Evolutionary conservation across 2,888 invertebrate species (phyloP).

Genomic region (Baronia brevicornis): DNA sequence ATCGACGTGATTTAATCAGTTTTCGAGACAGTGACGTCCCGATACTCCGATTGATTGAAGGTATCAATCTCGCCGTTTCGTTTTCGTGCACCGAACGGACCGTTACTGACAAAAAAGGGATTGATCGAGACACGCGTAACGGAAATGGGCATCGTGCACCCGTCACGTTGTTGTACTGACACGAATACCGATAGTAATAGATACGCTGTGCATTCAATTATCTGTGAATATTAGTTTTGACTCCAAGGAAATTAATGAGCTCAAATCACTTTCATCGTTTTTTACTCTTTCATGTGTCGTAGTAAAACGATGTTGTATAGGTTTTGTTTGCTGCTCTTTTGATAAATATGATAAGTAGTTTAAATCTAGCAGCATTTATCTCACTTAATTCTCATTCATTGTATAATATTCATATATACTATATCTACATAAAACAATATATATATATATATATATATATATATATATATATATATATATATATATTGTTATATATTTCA

Average conservation of each 20-base stretch:
- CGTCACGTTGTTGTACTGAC: slow-evolving; percentile 57
- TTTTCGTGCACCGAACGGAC: slow-evolving; percentile 65
- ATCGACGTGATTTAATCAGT: slow-evolving; percentile 72
- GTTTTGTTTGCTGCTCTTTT: too few species aligned
- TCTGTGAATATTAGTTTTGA: slow-evolving; percentile 40
- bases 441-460: too few species aligned
- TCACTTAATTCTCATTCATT: too few species aligned
- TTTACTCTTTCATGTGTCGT: too few species aligned
- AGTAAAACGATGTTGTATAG: too few species aligned
- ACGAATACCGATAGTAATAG: slow-evolving; percentile 58
- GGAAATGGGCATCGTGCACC: slow-evolving; percentile 63
- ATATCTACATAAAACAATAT: too few species aligned
- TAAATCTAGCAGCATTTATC: too few species aligned
- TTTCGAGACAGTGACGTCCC: slow-evolving; percentile 53
- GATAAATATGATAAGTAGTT: too few species aligned
- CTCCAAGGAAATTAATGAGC: slow-evolving; percentile 43
- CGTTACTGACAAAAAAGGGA: slow-evolving; percentile 71
- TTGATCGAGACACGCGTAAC: slow-evolving; percentile 64
- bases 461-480: too few species aligned
- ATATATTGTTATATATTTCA: too few species aligned
- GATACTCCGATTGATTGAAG: slow-evolving; percentile 63
- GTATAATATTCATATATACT: too few species aligned
- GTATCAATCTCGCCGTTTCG: slow-evolving; percentile 68
- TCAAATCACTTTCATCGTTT: slow-evolving; percentile 26
- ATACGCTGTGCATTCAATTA: slow-evolving; percentile 59